phyloP scores from a whole-genome alignment of 2,797 vertebrate genomes.

The Myotis vivesi region DNA sequence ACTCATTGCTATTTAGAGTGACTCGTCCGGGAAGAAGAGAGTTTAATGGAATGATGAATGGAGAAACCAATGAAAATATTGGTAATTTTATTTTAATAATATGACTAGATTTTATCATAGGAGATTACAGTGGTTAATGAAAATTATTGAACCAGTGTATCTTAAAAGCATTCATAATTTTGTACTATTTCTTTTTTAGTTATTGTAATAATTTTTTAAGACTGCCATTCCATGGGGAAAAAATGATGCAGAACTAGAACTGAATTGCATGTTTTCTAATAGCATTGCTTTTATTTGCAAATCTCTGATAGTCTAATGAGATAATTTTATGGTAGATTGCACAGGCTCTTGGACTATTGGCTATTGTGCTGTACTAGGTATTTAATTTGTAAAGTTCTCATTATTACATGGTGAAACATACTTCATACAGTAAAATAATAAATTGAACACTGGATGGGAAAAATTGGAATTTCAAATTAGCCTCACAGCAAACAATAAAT shows the following conservation, averaged over 20 bases:
- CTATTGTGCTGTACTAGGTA: background rate
- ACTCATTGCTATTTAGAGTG: constrained; percentile 98
- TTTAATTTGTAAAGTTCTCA: background rate
- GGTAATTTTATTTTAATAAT: constrained; percentile 84
- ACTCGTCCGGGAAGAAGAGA: constrained; percentile 94
- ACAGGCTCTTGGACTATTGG: background rate
- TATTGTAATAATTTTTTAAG: background rate
- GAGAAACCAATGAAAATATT: constrained; percentile 97
- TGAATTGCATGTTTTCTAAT: background rate
- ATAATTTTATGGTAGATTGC: constrained; percentile 17
- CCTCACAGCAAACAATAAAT: background rate
- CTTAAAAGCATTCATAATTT: background rate
- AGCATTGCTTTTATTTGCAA: constrained; percentile 1
- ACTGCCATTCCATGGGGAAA: background rate
- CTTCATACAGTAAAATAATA: constrained; percentile 2
- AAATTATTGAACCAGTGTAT: constrained; percentile 8
- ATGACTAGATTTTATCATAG: constrained; percentile 50
- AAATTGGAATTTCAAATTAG: background rate
- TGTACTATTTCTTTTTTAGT: background rate
- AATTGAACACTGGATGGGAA: background rate
- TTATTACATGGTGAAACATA: background rate
- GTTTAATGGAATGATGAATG: constrained; percentile 92
- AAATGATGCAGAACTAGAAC: background rate
- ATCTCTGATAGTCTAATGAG: background rate
- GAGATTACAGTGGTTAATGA: constrained; percentile 33